These are phyloP conservation scores for Acanthosepion pharaonis DNA, from an alignment of 2,888 invertebrate species.

Conservation along the genomic window DNA sequence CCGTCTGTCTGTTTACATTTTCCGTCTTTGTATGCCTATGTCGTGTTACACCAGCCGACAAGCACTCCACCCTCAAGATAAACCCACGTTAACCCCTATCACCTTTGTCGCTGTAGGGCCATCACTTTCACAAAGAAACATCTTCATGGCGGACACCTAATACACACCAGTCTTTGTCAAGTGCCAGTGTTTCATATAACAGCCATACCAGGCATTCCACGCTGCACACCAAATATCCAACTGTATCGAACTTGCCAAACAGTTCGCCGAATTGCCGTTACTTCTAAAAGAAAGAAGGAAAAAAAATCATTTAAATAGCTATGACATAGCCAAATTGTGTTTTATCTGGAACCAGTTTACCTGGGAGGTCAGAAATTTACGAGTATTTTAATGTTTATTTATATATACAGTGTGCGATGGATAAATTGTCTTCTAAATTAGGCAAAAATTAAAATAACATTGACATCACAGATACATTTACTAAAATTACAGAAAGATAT, in stretches of 20 bases:
- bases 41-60: not conserved
- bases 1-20: not conserved
- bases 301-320: too few relatives aligned
- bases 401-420: too few relatives aligned
- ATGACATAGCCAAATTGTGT: too few relatives aligned
- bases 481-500: too few relatives aligned
- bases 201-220: not conserved
- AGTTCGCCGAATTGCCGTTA: not conserved
- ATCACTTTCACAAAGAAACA: constrained; percentile 22
- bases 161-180: constrained; percentile 1
- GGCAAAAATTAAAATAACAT: too few relatives aligned
- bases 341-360: too few relatives aligned
- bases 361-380: too few relatives aligned
- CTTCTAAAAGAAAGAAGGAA: too few relatives aligned
- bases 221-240: not conserved
- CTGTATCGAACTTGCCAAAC: not conserved
- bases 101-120: not conserved
- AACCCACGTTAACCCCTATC: constrained; percentile 10
- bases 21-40: constrained; percentile 14
- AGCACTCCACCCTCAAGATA: constrained; percentile 33
- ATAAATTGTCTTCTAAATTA: too few relatives aligned
- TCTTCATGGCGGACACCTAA: constrained; percentile 13
- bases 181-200: constrained; percentile 21
- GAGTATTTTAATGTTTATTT: too few relatives aligned
- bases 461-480: too few relatives aligned